Percentiles rank a stretch among this genome's conserved stretches.
Evolutionary conservation across 2,888 invertebrate species (phyloP).

Genomic region (Parnassius apollo): DNA sequence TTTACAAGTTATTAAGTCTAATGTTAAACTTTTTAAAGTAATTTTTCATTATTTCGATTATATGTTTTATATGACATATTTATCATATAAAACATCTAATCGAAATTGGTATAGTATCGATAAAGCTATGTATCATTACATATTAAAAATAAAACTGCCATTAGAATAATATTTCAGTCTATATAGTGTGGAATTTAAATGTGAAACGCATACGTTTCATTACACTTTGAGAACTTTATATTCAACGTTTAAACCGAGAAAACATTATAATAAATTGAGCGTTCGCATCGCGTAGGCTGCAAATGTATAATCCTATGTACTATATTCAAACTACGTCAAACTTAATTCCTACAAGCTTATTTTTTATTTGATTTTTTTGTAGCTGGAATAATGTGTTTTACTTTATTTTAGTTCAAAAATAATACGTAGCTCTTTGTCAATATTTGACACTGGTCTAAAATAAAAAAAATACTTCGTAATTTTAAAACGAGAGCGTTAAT

Average conservation of each 20-base stretch:
- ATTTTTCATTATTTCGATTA: too few relatives aligned
- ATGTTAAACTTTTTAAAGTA: too few relatives aligned
- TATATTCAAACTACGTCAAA: conserved; percentile 22
- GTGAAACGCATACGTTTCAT: conserved; percentile 5
- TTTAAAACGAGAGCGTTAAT: neutral
- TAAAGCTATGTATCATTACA: too few relatives aligned
- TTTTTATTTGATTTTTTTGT: neutral
- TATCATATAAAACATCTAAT: too few relatives aligned
- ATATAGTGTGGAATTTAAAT: neutral
- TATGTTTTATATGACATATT: too few relatives aligned
- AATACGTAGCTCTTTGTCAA: conserved; percentile 6
- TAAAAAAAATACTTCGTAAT: neutral
- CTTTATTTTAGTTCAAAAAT: conserved; percentile 15
- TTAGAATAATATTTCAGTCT: neutral
- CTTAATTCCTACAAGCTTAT: conserved; percentile 2
- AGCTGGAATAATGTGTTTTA: neutral
- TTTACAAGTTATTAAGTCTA: too few relatives aligned
- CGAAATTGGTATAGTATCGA: too few relatives aligned
- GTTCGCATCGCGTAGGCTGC: conserved; percentile 14
- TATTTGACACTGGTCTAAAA: conserved; percentile 8
- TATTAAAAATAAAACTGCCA: too few relatives aligned
- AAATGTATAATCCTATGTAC: conserved; percentile 13
- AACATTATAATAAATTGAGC: conserved; percentile 25
- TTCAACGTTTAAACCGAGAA: conserved; percentile 13
- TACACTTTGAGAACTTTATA: conserved; percentile 20